Base-by-base conservation (phyloP, 2,113 vertebrate genomes). In the Myotis davidii region DNA sequence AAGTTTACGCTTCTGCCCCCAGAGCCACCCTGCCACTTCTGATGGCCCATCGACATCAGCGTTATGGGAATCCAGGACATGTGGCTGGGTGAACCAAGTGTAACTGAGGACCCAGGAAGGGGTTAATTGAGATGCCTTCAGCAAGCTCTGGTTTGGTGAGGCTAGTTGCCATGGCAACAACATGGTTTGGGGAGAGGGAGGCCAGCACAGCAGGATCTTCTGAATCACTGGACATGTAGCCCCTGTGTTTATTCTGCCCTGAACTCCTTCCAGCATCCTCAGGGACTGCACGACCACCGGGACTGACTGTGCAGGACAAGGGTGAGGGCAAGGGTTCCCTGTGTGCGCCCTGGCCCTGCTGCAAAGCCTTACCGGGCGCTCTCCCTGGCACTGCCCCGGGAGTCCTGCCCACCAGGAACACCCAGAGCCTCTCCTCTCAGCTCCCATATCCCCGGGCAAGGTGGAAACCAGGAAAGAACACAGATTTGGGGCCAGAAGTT, bases 111-210 rank as follows among this genome's bases (percentile, higher is more conserved):
- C 56, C 52, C 94, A 97, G 93, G 96, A 97, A 98, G 96, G 98
- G 96, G 98, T 99, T 99, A 99, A 99, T 65, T n/a, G 84, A 83
- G 98, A 98, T 96, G 97, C 97, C 97, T 97, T 98, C 97, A 93
- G 97, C 96, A 94, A 97, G 97, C 97, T 98, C 94, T 98, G 97
- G 98, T 99, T 98, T 98, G 98, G 98, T 97, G 81, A 98, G 97
- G 97, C 96, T 81, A 79, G 99, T 99, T 98, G 98, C 98, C 98
- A 98, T 98, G 98, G 98, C 98, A 99, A 99, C 99, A 93, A 97
- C 94, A 72, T 97, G 72, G 83, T 37, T 84, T 67, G 7, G 37
- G 29, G 69, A 82, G 97, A 97, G 93, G 96, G 97, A 98, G 98
- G 64, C 73, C 98, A 98, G 97, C 97, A 98, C 98, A 97, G 98